These are phyloP conservation scores for Synanthedon andrenaeformis DNA, from an alignment of 2,888 invertebrate genomes.

Conservation along the genomic window DNA sequence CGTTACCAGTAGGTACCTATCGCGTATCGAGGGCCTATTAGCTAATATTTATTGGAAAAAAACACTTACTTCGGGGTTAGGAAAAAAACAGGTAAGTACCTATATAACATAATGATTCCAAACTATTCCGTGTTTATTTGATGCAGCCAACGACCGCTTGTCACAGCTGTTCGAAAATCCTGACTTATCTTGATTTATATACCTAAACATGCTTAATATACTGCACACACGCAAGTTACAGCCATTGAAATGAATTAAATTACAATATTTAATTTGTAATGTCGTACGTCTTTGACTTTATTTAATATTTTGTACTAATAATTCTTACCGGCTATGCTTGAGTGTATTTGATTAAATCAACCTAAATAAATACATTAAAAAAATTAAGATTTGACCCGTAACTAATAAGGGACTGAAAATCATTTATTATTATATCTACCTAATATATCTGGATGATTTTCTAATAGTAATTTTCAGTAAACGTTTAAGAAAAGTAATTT, in stretches of 20 bases:
- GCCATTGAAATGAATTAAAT: constrained; percentile 11
- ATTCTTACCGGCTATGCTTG: too few relatives aligned
- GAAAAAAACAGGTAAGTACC: neutral
- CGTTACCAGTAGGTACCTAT: constrained; percentile 30
- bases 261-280: neutral
- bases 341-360: too few relatives aligned
- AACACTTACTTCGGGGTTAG: constrained; percentile 20
- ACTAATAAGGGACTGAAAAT: too few relatives aligned
- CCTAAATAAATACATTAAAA: too few relatives aligned
- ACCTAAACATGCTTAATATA: neutral
- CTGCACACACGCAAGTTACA: constrained; percentile 1
- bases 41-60: constrained; percentile 58
- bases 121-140: neutral
- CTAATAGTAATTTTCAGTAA: too few relatives aligned
- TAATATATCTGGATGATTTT: too few relatives aligned
- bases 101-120: too few relatives aligned
- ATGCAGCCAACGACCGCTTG: neutral
- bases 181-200: constrained; percentile 36
- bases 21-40: constrained; percentile 58
- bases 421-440: too few relatives aligned
- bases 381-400: too few relatives aligned
- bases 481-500: too few relatives aligned
- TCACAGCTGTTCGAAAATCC: constrained; percentile 24
- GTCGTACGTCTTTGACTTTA: too few relatives aligned
- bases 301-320: too few relatives aligned